These are phyloP conservation scores for Diarsia rubi DNA, from an alignment of 2,888 invertebrate species.

Conservation along the genomic window DNA sequence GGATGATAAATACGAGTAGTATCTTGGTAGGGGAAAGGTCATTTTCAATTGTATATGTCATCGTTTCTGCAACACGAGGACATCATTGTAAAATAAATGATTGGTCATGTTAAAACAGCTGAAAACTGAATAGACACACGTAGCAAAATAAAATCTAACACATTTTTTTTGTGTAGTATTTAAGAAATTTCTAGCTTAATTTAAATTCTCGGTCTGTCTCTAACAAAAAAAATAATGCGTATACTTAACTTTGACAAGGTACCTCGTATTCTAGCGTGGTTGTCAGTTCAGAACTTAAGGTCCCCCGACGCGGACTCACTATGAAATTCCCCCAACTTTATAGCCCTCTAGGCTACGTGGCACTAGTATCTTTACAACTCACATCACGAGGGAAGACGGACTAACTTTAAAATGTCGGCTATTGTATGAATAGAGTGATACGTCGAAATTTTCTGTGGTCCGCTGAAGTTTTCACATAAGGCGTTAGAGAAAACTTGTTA, in stretches of 20 bases:
- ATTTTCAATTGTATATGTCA: not conserved
- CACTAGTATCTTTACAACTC: slow-evolving; percentile 62
- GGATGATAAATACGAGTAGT: not conserved
- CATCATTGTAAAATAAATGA: not conserved
- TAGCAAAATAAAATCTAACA: not conserved
- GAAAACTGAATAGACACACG: not conserved
- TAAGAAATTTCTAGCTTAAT: not conserved
- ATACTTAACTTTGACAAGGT: slow-evolving; percentile 38
- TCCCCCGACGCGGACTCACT: slow-evolving; percentile 55
- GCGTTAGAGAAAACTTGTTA: slow-evolving; percentile 31
- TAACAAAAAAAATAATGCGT: slow-evolving; percentile 36
- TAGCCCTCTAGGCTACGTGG: slow-evolving; percentile 52
- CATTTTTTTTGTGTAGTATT: not conserved
- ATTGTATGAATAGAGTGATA: slow-evolving; percentile 45
- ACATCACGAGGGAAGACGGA: slow-evolving; percentile 40
- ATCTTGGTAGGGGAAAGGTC: not conserved
- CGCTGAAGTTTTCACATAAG: slow-evolving; percentile 13
- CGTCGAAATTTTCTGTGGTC: slow-evolving; percentile 27
- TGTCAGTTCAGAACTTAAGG: slow-evolving; percentile 62
- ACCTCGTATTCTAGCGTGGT: slow-evolving; percentile 49
- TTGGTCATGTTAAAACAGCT: not conserved
- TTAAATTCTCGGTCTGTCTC: slow-evolving; percentile 23
- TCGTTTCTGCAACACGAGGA: not conserved
- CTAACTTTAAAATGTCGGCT: slow-evolving; percentile 55
- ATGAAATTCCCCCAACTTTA: slow-evolving; percentile 64